Evolutionary conservation across 2,113 vertebrate genomes (phyloP), one percentile per base, ranked within the genome.

Genomic region (Anser cygnoides): DNA sequence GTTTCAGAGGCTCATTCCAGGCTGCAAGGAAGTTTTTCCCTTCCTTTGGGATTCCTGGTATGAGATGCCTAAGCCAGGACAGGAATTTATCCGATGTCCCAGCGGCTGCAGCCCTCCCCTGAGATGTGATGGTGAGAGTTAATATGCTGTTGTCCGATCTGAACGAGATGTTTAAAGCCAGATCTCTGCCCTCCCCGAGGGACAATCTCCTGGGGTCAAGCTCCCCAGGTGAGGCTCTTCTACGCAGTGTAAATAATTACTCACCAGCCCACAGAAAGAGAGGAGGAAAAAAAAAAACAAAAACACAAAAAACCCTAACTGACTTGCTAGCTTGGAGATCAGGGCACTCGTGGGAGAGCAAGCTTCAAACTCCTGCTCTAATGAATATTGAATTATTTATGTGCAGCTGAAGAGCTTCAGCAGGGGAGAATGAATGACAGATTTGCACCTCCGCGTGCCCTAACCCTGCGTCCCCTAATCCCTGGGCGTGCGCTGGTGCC

Each of bases 301-400:
- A 44, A 44, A 44, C 46, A 49, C 9, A 49, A 21, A 21, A 49
- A 49, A 22, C 9, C 65, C 23, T 41, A 89, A 75, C 87, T 72
- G 52, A 70, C 76, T 85, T 39, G 33, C 68, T 84, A 0, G 0
- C 59, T 39, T 78, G 86, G 83, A 78, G 92, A 65, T 65, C 0
- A 0, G 79, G 79, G 92, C 65, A 86, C 73, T 71, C 8, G 8
- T 33, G 54, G 80, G 68, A 41, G 25, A 83, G 58, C 72, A 87
- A 76, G 41, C 80, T 93, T 89, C 92, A 90, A 89, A 90, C 79
- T 90, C 72, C 63, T 90, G 71, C 63, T 92, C 17, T 96, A 63
- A 84, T 90, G 77, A 95, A 84, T 74, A 92, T 2, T 93, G 94
- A 80, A 94, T 95, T 92, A 95, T 95, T 96, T 84, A 89, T 84